Percentiles rank a stretch among this genome's conserved stretches.
Conservation (phyloP, 2,888 invertebrate species). For the Nemotelus pantherinus region DNA sequence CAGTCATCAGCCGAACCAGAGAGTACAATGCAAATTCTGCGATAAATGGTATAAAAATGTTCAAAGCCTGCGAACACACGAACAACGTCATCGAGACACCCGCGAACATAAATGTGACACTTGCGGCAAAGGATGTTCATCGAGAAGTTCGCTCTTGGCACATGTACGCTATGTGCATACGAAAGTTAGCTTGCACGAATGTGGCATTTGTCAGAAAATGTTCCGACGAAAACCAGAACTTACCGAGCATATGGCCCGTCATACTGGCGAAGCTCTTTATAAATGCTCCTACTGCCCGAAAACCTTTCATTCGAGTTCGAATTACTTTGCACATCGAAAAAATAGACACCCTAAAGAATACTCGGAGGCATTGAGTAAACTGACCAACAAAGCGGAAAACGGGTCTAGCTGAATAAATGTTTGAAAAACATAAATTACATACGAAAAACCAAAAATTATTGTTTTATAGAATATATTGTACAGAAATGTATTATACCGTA, state of each 20-base stretch:
- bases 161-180: constrained; percentile 51
- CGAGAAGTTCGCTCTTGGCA: constrained; percentile 47
- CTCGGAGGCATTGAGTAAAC: constrained; percentile 26
- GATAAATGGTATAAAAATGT: constrained; percentile 50
- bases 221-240: constrained; percentile 49
- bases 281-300: constrained; percentile 56
- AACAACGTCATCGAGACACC: constrained; percentile 48
- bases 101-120: constrained; percentile 46
- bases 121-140: constrained; percentile 47
- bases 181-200: constrained; percentile 48
- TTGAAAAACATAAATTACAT: neutral
- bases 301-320: constrained; percentile 56
- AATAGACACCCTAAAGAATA: constrained; percentile 56
- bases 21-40: constrained; percentile 49
- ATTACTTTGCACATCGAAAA: constrained; percentile 57
- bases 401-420: neutral
- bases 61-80: constrained; percentile 49
- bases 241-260: constrained; percentile 56
- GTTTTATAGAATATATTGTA: neutral
- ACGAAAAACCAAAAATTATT: neutral
- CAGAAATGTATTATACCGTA: no score
- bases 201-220: constrained; percentile 48
- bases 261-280: constrained; percentile 56
- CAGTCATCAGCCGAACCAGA: constrained; percentile 18
- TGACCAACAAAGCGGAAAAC: neutral